Conservation (phyloP, 2,113 vertebrate species). For the Sphaerodactylus townsendi region DNA sequence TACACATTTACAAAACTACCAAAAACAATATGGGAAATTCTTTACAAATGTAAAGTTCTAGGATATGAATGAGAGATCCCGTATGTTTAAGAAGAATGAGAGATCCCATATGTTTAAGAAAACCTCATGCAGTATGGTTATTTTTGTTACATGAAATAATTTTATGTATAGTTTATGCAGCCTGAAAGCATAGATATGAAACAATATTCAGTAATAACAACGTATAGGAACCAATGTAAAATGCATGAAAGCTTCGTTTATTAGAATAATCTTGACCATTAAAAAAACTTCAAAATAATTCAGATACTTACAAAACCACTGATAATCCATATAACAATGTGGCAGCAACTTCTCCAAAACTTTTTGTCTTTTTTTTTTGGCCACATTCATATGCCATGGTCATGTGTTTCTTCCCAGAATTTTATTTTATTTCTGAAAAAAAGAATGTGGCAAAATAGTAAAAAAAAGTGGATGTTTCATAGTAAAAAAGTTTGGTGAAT, state of each 20-base stretch:
- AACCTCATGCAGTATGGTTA: not conserved
- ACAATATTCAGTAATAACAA: not conserved
- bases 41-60: not conserved
- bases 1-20: not conserved
- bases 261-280: not conserved
- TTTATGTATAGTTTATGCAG: not conserved
- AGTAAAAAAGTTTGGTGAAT: too few relatives aligned
- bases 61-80: not conserved
- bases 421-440: too few relatives aligned
- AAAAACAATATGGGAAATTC: not conserved
- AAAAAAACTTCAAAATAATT: not conserved
- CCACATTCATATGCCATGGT: not conserved
- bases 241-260: not conserved
- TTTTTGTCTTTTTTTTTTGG: not conserved
- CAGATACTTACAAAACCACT: not conserved
- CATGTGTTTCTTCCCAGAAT: too few relatives aligned
- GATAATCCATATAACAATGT: not conserved
- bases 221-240: not conserved
- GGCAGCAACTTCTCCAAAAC: not conserved
- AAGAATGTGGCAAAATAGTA: too few relatives aligned
- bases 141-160: not conserved
- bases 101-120: not conserved
- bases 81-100: not conserved
- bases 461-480: too few relatives aligned
- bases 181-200: not conserved